Percentiles rank a stretch among this genome's conserved stretches.
Conservation (phyloP, 2,797 vertebrate species). For the Crocodylus rhombifer region DNA sequence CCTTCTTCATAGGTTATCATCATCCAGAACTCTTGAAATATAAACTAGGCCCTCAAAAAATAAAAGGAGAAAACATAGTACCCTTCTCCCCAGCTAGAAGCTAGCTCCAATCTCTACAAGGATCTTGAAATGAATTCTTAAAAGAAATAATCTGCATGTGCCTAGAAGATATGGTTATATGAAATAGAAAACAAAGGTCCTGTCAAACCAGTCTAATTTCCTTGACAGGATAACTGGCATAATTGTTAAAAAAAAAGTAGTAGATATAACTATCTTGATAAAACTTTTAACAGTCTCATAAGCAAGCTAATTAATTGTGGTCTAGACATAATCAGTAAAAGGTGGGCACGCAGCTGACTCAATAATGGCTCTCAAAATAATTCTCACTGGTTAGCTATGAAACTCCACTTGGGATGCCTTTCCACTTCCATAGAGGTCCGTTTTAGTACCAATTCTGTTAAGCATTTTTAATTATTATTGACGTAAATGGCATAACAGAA, state of each 20-base stretch:
- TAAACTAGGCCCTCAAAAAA: neutral
- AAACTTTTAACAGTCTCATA: neutral
- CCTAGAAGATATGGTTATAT: neutral
- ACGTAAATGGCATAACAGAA: too few relatives aligned
- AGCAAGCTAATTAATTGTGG: neutral
- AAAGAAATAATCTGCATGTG: neutral
- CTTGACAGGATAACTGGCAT: neutral
- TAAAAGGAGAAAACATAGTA: neutral
- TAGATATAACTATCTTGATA: neutral
- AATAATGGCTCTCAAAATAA: neutral
- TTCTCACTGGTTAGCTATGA: too few relatives aligned
- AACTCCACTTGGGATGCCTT: too few relatives aligned
- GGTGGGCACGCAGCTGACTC: neutral
- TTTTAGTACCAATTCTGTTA: too few relatives aligned
- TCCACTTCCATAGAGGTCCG: too few relatives aligned
- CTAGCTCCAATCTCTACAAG: too few relatives aligned
- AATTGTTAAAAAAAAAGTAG: neutral
- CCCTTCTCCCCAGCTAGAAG: neutral
- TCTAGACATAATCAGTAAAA: neutral
- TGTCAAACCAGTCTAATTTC: neutral
- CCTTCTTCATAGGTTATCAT: neutral
- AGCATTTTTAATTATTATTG: too few relatives aligned
- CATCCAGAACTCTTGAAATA: neutral
- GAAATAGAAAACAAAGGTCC: neutral
- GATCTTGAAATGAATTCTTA: neutral